phyloP scores from a whole-genome alignment of 2,113 vertebrate species.

The Lophotis ruficrista region DNA sequence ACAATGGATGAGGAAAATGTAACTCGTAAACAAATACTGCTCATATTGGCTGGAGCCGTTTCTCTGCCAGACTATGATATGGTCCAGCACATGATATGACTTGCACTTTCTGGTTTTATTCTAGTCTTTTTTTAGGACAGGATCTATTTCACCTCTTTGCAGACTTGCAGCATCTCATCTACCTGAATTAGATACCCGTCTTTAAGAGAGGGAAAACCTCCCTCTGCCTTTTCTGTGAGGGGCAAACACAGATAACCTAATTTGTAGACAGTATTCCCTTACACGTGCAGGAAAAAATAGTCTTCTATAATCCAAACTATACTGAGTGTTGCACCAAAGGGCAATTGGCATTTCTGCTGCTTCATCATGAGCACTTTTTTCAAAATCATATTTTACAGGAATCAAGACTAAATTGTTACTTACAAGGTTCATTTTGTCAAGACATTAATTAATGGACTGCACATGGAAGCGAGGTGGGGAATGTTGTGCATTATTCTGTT shows the following conservation, averaged over 20 bases:
- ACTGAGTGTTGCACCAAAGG: background rate
- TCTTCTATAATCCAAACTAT: background rate
- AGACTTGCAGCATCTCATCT: background rate
- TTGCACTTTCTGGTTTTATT: background rate
- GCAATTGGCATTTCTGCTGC: background rate
- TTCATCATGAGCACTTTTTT: background rate
- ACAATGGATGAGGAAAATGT: background rate
- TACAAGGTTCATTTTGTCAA: conserved; percentile 42
- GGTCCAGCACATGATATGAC: background rate
- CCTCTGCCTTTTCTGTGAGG: background rate
- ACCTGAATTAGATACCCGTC: background rate
- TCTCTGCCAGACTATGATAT: background rate
- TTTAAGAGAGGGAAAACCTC: background rate
- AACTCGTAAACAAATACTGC: background rate
- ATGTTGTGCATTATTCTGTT: conserved; percentile 45
- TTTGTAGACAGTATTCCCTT: background rate
- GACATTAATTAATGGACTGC: conserved; percentile 9
- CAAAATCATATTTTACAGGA: background rate
- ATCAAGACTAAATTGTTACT: conserved; percentile 27
- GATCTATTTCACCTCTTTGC: background rate
- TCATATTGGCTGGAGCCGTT: background rate
- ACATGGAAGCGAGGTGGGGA: background rate
- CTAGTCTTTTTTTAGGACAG: background rate
- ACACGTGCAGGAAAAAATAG: background rate
- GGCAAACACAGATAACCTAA: background rate